Evolutionary conservation across 2,113 vertebrate species (phyloP).

Genomic region (Leucopsar rothschildi): DNA sequence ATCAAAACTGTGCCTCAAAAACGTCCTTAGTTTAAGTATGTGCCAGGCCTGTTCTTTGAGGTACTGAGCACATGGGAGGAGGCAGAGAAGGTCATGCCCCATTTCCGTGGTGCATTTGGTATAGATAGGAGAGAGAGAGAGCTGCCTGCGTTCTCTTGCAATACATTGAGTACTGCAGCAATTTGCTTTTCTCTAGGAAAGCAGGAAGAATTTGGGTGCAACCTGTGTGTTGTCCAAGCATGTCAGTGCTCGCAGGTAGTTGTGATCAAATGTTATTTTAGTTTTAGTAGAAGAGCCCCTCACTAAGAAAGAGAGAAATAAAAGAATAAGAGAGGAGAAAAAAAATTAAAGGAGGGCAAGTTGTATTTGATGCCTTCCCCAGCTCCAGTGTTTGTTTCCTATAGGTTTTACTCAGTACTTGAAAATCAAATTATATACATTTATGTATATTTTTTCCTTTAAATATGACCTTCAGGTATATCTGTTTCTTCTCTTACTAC

Average conservation of each 20-base stretch:
- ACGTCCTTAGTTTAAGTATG: neutral
- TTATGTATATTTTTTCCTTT: neutral
- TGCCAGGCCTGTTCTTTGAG: neutral
- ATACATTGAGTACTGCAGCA: neutral
- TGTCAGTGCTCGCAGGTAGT: fast-evolving
- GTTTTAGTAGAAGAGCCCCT: neutral
- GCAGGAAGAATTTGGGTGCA: neutral
- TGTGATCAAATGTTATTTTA: neutral
- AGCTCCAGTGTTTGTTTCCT: neutral
- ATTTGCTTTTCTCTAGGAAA: neutral
- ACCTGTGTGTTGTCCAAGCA: neutral
- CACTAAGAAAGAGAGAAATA: neutral
- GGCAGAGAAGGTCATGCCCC: neutral
- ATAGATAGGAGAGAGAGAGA: neutral
- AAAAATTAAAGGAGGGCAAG: neutral
- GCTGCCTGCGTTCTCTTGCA: neutral
- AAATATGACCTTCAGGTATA: neutral
- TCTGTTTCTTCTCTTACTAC: neutral
- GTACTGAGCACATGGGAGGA: neutral
- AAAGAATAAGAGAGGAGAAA: neutral
- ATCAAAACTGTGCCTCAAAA: neutral
- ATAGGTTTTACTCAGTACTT: neutral
- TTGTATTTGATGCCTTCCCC: neutral
- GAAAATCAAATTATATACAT: neutral
- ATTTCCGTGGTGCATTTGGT: neutral